Base-by-base conservation (phyloP, 2,888 invertebrate species). In the Phaedon cochleariae region DNA sequence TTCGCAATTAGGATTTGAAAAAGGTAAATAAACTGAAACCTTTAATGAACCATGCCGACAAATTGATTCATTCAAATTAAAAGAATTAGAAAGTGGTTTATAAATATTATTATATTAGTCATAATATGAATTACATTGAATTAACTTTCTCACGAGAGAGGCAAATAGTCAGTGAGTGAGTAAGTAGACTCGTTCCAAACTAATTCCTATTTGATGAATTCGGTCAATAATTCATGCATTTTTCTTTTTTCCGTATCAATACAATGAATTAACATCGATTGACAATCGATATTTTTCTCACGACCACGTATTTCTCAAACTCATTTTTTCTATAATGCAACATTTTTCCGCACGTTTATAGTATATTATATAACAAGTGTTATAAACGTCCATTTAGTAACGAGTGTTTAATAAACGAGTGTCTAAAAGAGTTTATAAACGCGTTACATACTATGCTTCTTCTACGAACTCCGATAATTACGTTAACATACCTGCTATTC, bases 81-180 rank as follows among this genome's bases (percentile, higher is more conserved):
- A 55, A 48, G 41, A 37, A 62, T 62, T 62, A 62, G 62, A 62
- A 62, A 62, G 62, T 55, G 57, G 48, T 37, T 54, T 62, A 62
- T 34, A 21, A 41, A 62, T n/a, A 48, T 29, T 55, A 53, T 53
- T 46, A 55, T 15, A 62, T 55, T 62, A 62, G 49, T 62, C 55
- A 55, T 62, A 41, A 41, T 41, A 45, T 55, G 37, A 55, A 62
- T 62, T 55, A 48, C 37, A 18, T 37, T 9, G 34, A 46, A 62
- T 55, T 53, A 62, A 62, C 62, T 62, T 57, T 62, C 62, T 49
- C 62, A 31, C 45, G 57, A 59, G 37, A 29, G 31, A 18, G 31
- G 37, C 26, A 49, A 51, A 51, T 34, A 51, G 26, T 48, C 41
- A 15, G 52, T 59, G 20, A 49, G 45, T 17, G 22, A 15, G 52